Conservation (phyloP, 2,888 invertebrate genomes). For the Chorisops tibialis region DNA sequence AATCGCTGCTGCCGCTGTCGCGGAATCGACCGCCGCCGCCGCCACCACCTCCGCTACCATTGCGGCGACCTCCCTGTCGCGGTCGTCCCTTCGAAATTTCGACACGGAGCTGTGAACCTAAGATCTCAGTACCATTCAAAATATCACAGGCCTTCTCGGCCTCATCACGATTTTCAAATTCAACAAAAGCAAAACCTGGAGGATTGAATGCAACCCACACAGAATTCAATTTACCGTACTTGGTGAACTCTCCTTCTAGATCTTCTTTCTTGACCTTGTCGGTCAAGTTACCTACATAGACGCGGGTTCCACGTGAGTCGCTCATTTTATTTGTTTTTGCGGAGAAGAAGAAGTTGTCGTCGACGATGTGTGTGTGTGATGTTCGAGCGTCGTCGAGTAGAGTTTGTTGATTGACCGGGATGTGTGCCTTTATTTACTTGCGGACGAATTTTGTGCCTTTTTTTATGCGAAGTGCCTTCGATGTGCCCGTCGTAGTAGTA, state of each 20-base stretch:
- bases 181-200: constrained; percentile 91
- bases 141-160: constrained; percentile 82
- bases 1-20: constrained; percentile 55
- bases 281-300: constrained; percentile 85
- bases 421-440: too few species aligned
- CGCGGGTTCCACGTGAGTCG: constrained; percentile 64
- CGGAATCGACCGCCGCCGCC: constrained; percentile 54
- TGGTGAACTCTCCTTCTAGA: constrained; percentile 84
- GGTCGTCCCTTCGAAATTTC: constrained; percentile 82
- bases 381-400: too few species aligned
- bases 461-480: too few species aligned
- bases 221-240: constrained; percentile 86
- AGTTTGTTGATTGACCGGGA: too few species aligned
- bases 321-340: constrained; percentile 40
- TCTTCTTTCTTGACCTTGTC: constrained; percentile 90
- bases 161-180: constrained; percentile 84
- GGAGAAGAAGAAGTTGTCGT: not conserved
- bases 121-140: constrained; percentile 81
- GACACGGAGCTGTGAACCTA: constrained; percentile 83
- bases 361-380: not conserved
- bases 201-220: constrained; percentile 92
- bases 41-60: constrained; percentile 59
- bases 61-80: constrained; percentile 63
- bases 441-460: too few species aligned
- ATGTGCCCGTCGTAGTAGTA: not conserved